Conservation (phyloP, 2,113 vertebrate genomes). For the Cisticola juncidis region DNA sequence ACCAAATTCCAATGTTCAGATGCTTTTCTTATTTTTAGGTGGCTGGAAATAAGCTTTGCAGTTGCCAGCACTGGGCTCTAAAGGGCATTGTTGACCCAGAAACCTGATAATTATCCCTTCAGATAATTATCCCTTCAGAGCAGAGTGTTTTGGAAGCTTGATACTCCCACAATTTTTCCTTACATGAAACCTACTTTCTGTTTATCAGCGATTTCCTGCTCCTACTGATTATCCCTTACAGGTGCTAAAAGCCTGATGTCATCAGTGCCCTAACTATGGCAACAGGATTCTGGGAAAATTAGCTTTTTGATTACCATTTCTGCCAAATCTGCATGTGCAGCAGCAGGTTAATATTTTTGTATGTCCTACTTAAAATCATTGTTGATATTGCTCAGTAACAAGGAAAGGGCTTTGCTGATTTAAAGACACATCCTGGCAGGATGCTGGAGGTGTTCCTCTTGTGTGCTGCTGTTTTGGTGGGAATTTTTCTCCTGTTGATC, state of each 20-base stretch:
- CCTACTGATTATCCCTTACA: background rate
- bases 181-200: background rate
- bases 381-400: background rate
- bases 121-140: background rate
- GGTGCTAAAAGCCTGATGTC: background rate
- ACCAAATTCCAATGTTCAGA: background rate
- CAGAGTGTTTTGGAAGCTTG: background rate
- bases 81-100: background rate
- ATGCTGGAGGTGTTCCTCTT: background rate
- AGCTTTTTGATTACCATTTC: background rate
- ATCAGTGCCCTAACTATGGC: background rate
- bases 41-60: constrained; percentile 33
- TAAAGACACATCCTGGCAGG: accelerated
- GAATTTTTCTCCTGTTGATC: background rate
- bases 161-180: background rate
- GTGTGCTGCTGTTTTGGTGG: background rate
- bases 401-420: background rate
- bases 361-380: background rate
- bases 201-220: background rate
- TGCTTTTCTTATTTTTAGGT: constrained; percentile 33
- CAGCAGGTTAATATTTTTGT: background rate
- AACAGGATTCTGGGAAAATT: background rate
- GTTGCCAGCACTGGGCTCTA: background rate
- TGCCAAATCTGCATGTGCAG: background rate
- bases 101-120: background rate